phyloP scores from a whole-genome alignment of 2,888 invertebrate genomes.

The Leptopilina drosophilae region DNA sequence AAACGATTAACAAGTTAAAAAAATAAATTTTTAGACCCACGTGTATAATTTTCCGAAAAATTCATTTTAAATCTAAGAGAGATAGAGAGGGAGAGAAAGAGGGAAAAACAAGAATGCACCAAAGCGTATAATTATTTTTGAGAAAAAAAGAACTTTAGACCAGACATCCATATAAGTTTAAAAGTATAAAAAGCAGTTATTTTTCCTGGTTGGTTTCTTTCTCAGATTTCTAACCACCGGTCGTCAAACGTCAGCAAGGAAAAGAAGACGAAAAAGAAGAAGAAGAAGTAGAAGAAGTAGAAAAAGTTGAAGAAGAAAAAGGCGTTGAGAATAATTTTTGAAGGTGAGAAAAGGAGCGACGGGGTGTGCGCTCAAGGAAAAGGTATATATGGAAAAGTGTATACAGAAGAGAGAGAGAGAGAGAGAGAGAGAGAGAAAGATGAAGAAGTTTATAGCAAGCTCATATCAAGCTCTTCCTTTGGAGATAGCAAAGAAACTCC shows the following conservation, averaged over 20 bases:
- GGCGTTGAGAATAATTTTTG: conserved; percentile 12
- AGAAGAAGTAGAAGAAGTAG: no score
- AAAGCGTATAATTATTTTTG: neutral
- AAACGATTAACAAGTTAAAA: no score
- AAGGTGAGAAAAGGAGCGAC: neutral
- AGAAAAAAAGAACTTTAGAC: no score
- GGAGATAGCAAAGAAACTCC: conserved; percentile 61
- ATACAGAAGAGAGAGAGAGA: neutral
- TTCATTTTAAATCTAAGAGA: no score
- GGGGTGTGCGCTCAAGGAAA: neutral
- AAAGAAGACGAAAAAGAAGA: neutral
- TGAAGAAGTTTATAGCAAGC: conserved; percentile 44
- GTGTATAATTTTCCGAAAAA: no score
- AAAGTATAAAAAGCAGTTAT: neutral
- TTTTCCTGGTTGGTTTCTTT: conserved; percentile 6
- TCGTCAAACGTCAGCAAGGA: neutral
- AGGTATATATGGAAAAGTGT: neutral
- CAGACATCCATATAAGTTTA: neutral
- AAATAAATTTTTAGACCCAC: no score
- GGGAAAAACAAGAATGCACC: neutral
- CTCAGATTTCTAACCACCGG: neutral
- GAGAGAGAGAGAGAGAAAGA: conserved; percentile 27
- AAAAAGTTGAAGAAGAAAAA: neutral
- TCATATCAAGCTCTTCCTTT: conserved; percentile 55
- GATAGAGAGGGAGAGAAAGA: no score